Conservation (phyloP, 92 coral and sea anemone genomes). For the Zoanthus sociatus region DNA sequence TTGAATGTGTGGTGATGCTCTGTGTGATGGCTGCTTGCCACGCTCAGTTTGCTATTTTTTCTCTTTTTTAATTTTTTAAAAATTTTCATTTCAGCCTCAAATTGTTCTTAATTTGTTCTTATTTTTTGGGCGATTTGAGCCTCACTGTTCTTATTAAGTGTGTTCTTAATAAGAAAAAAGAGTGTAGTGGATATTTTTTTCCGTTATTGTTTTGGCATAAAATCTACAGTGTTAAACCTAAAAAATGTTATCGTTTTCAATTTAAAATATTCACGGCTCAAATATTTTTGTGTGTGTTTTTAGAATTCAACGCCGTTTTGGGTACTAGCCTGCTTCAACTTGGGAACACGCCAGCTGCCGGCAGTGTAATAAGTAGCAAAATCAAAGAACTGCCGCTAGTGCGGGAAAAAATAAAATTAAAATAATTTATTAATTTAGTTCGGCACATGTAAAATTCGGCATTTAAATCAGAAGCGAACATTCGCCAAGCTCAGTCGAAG, state of each 20-base stretch:
- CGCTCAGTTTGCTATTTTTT: no score
- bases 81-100: no score
- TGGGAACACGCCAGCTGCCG: constrained; percentile 24
- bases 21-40: no score
- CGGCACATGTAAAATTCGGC: constrained; percentile 6
- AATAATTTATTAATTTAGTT: constrained; percentile 13
- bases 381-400: neutral
- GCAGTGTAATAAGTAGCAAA: constrained; percentile 17
- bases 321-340: constrained; percentile 10
- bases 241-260: constrained; percentile 24
- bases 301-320: constrained; percentile 21
- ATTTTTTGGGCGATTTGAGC: no score
- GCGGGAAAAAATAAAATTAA: constrained; percentile 6
- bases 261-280: neutral
- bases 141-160: no score
- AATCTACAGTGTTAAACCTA: neutral
- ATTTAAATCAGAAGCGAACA: neutral
- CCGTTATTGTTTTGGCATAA: neutral
- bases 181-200: neutral
- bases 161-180: no score
- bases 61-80: no score
- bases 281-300: constrained; percentile 20
- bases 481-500: neutral
- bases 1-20: neutral
- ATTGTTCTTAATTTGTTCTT: no score